Conservation (phyloP, 1,140 invertebrate species). For the Saccostrea glomerata region DNA sequence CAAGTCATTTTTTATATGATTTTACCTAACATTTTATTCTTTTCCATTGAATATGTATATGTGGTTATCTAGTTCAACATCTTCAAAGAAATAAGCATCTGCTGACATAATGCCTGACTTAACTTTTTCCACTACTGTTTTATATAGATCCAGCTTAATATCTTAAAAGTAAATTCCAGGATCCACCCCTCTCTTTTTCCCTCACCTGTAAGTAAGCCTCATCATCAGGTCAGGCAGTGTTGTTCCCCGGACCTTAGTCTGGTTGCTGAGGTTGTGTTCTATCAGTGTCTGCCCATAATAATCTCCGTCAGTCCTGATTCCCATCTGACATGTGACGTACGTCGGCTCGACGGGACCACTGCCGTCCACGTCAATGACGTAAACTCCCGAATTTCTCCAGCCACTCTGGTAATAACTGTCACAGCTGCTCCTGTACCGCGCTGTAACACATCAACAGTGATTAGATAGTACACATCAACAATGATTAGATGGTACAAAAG, state of each 20-base stretch:
- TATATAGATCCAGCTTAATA: neutral
- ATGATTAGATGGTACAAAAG: neutral
- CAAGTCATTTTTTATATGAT: neutral
- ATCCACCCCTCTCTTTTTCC: neutral
- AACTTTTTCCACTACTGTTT: neutral
- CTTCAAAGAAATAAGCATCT: too few species aligned
- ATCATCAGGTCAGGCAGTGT: conserved; percentile 65
- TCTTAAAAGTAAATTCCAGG: neutral
- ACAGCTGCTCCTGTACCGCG: conserved; percentile 92
- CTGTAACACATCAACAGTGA: conserved; percentile 77
- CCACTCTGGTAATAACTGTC: conserved; percentile 92
- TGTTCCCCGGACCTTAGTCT: conserved; percentile 63
- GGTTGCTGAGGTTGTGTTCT: conserved; percentile 90
- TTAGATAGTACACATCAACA: neutral
- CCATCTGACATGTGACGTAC: conserved; percentile 93
- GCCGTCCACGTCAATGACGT: conserved; percentile 94
- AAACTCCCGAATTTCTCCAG: conserved; percentile 92
- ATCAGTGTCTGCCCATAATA: conserved; percentile 93
- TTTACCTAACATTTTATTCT: neutral
- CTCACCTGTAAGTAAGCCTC: conserved; percentile 71
- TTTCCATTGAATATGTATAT: too few species aligned
- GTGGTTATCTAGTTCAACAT: too few species aligned
- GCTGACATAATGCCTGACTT: neutral
- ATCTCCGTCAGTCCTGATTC: conserved; percentile 83
- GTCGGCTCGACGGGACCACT: conserved; percentile 94